Evolutionary conservation across 1,140 invertebrate species (phyloP).

Genomic region (Aphaenogaster floridana): DNA sequence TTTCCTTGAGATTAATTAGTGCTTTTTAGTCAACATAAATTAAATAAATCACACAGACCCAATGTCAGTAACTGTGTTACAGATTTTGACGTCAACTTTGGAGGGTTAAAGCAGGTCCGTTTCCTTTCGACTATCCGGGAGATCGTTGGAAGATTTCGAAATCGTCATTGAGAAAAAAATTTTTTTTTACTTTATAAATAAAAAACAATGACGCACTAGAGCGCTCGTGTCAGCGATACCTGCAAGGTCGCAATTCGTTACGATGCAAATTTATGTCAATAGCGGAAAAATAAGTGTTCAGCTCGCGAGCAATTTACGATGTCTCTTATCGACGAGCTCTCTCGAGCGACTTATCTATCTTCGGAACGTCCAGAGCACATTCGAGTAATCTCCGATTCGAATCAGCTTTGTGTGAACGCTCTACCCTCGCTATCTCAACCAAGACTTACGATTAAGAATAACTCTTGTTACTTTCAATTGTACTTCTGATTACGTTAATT

Average conservation of each 20-base stretch:
- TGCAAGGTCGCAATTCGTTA: conserved; percentile 46
- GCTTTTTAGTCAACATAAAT: too few species aligned
- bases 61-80: too few species aligned
- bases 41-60: too few species aligned
- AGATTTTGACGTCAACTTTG: too few species aligned
- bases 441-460: neutral
- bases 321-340: conserved; percentile 30
- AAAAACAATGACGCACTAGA: neutral
- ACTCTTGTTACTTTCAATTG: conserved; percentile 8
- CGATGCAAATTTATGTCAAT: conserved; percentile 58
- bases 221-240: neutral
- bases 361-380: neutral
- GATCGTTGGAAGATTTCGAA: neutral
- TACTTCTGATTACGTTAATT: neutral
- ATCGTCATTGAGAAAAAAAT: neutral
- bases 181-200: conserved; percentile 1
- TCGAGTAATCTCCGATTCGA: conserved; percentile 24
- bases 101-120: neutral
- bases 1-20: too few species aligned
- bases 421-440: neutral
- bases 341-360: conserved; percentile 25
- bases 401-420: neutral
- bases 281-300: conserved; percentile 32
- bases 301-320: conserved; percentile 26
- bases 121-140: neutral